Conservation (phyloP, 2,888 invertebrate genomes). For the Lypha dubia region DNA sequence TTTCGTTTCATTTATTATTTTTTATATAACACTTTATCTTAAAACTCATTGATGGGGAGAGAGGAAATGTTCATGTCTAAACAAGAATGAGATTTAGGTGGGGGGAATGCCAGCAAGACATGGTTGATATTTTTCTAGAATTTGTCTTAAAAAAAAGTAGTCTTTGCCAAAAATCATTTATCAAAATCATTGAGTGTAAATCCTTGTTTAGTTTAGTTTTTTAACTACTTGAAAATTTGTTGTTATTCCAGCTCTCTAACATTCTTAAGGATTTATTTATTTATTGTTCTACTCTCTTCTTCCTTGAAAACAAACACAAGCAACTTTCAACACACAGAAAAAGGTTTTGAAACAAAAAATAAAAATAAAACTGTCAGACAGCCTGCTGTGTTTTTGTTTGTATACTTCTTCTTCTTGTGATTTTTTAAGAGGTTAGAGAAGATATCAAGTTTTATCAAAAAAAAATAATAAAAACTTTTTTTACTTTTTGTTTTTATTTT, state of each 20-base stretch:
- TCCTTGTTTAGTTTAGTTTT: slow-evolving; percentile 48
- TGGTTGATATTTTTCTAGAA: slow-evolving; percentile 7
- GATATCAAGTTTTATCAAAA: slow-evolving; percentile 48
- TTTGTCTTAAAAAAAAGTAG: slow-evolving; percentile 8
- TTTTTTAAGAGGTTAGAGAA: slow-evolving; percentile 8
- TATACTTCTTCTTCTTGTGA: neutral
- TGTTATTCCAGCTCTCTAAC: slow-evolving; percentile 21
- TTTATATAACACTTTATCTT: slow-evolving; percentile 45
- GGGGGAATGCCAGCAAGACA: slow-evolving; percentile 8
- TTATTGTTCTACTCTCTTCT: slow-evolving; percentile 40
- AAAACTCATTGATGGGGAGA: neutral
- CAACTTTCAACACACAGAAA: neutral
- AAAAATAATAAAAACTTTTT: slow-evolving; percentile 39
- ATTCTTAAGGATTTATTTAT: slow-evolving; percentile 43
- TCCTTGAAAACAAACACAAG: slow-evolving; percentile 13
- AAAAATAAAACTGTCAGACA: slow-evolving; percentile 56
- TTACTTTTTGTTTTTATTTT: neutral
- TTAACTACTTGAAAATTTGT: slow-evolving; percentile 27
- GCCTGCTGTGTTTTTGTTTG: slow-evolving; percentile 37
- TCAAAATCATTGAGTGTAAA: slow-evolving; percentile 59
- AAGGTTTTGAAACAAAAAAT: neutral
- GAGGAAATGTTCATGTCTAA: neutral
- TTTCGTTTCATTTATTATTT: neutral
- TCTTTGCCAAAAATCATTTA: slow-evolving; percentile 49
- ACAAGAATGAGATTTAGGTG: neutral